Conservation (phyloP, 2,888 invertebrate species). For the Protonemura montana region DNA sequence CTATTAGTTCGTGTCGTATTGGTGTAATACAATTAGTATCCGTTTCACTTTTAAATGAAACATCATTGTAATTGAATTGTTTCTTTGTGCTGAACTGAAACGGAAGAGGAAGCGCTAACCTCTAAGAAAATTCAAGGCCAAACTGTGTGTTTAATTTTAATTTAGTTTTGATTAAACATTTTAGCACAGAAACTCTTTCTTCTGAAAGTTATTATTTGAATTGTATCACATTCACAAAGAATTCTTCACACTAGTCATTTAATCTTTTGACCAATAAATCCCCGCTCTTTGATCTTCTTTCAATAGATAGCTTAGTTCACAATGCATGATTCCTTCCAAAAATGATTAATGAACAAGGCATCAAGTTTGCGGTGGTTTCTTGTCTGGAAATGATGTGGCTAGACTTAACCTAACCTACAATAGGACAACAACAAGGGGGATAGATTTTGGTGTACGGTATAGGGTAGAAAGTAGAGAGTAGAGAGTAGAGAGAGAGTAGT, state of each 20-base stretch:
- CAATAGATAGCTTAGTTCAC: conserved; percentile 1
- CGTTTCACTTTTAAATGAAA: not conserved
- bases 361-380: conserved; percentile 18
- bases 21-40: not conserved
- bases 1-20: not conserved
- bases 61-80: not conserved
- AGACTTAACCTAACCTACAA: conserved; percentile 28
- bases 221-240: not conserved
- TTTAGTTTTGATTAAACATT: too few relatives aligned
- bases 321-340: not conserved
- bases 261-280: not conserved
- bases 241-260: not conserved
- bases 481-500: not conserved
- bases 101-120: not conserved
- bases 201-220: not conserved
- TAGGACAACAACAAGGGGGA: conserved; percentile 27
- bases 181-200: too few relatives aligned
- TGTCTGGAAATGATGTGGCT: conserved; percentile 15
- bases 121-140: too few relatives aligned
- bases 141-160: too few relatives aligned
- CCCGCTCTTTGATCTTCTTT: not conserved
- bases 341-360: conserved; percentile 27
- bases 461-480: not conserved
- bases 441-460: not conserved
- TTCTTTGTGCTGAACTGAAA: not conserved